Evolutionary conservation across 1,140 invertebrate genomes (phyloP), one percentile per base, ranked within the genome.

Genomic region (Cotesia glomerata): DNA sequence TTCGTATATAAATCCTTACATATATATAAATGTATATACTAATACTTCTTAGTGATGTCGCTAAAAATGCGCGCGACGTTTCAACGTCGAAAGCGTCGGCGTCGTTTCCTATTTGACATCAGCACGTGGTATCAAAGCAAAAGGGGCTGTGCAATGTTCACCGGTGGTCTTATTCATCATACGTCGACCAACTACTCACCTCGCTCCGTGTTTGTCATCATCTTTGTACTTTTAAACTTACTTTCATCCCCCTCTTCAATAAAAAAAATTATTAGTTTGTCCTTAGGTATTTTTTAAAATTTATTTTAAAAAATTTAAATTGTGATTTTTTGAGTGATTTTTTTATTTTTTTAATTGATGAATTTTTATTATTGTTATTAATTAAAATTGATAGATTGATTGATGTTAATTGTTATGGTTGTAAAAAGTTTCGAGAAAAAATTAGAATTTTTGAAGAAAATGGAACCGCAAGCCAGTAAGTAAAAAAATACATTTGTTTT

Each of bases 51-150:
- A 13, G 5, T 8, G 9, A 63, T 9, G 18, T 32, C 56, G 34
- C 58, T 49, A 13, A 56, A 26, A 62, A 14, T 76, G 78, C 78
- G 79, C 78, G 73, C 73, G 74, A 65, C 73, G 70, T 26, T 32
- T 58, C 16, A 63, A 68, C 67, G 69, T 76, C 73, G 73, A 74
- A 74, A 59, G 78, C 80, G 75, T 77, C 79, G 79, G 76, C 79
- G 79, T 80, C 64, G 74, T 59, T 64, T 9, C 16, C 45, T 56
- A 67, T 72, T 75, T 75, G 74, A 73, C 75, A 80, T 67, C 71
- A 81, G 79, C 80, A 81, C 79, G 80, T 81, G 80, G 80, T 77
- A 71, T 78, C 76, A 75, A 79, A 26, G 26, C 26, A 26, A 26
- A 26, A 78, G 74, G 75, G 73, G 76, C 76, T 70, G 75, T 77